These are phyloP conservation scores for Hemithea aestivaria DNA, from an alignment of 2,888 invertebrate species.

Conservation along the genomic window DNA sequence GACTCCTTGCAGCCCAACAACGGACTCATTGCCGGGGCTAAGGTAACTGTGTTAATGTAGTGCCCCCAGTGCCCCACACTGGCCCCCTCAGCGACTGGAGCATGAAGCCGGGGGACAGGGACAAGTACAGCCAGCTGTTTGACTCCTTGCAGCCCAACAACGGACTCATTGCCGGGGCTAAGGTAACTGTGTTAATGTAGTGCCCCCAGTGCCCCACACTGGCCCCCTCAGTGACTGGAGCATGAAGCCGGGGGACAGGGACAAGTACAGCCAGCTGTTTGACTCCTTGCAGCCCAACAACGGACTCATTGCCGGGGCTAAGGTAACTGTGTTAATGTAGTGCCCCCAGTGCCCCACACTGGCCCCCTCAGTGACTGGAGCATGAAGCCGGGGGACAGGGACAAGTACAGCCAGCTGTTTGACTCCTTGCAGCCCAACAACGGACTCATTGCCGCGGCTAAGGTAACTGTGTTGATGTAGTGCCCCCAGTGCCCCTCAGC, in stretches of 20 bases:
- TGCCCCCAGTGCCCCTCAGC: conserved; percentile 75
- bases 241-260: conserved; percentile 89
- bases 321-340: conserved; percentile 81
- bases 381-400: conserved; percentile 89
- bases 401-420: conserved; percentile 96
- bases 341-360: conserved; percentile 73
- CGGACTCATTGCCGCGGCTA: conserved; percentile 95
- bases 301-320: conserved; percentile 95
- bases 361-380: conserved; percentile 86
- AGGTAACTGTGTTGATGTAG: conserved; percentile 81
- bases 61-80: conserved; percentile 73
- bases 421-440: conserved; percentile 93
- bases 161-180: conserved; percentile 95
- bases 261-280: conserved; percentile 96
- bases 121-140: conserved; percentile 96
- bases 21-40: conserved; percentile 95
- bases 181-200: conserved; percentile 81
- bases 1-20: conserved; percentile 93
- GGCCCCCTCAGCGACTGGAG: conserved; percentile 86
- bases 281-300: conserved; percentile 93
- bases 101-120: conserved; percentile 89
- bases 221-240: conserved; percentile 86
- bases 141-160: conserved; percentile 93
- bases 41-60: conserved; percentile 81
- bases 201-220: conserved; percentile 73